Percentiles rank a stretch among this genome's conserved stretches.
phyloP scores from a whole-genome alignment of 2,113 vertebrate genomes.

The Cinclus mexicanus region DNA sequence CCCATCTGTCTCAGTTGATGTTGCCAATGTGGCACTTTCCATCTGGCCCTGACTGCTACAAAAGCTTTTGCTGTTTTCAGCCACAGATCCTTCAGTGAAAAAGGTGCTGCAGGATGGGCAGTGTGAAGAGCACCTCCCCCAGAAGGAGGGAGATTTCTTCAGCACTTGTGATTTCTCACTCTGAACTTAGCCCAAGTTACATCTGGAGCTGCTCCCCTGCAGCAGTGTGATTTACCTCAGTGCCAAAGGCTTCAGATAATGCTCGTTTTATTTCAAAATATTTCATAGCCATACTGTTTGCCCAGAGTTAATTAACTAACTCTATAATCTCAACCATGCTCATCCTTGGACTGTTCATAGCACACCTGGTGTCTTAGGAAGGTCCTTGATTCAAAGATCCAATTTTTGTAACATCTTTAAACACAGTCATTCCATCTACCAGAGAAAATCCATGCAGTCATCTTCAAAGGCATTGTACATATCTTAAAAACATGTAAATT shows the following conservation, averaged over 20 bases:
- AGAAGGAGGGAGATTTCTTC: conserved; percentile 13
- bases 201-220: conserved; percentile 8
- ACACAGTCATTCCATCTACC: neutral
- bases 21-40: conserved; percentile 67
- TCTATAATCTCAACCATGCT: neutral
- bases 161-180: conserved; percentile 41
- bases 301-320: neutral
- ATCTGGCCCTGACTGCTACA: conserved; percentile 57
- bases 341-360: neutral
- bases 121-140: conserved; percentile 53
- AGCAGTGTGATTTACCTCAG: neutral
- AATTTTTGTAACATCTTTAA: neutral
- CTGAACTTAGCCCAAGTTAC: conserved; percentile 21
- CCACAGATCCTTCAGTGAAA: neutral
- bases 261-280: neutral
- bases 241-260: neutral
- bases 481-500: neutral
- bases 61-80: conserved; percentile 67
- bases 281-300: neutral
- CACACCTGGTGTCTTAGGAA: neutral
- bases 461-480: fast-evolving
- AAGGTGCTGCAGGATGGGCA: conserved; percentile 56
- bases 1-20: conserved; percentile 62
- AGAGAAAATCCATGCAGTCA: neutral
- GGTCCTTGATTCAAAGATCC: neutral